phyloP scores from a whole-genome alignment of 1,140 invertebrate genomes.

The Drosophila subobscura region DNA sequence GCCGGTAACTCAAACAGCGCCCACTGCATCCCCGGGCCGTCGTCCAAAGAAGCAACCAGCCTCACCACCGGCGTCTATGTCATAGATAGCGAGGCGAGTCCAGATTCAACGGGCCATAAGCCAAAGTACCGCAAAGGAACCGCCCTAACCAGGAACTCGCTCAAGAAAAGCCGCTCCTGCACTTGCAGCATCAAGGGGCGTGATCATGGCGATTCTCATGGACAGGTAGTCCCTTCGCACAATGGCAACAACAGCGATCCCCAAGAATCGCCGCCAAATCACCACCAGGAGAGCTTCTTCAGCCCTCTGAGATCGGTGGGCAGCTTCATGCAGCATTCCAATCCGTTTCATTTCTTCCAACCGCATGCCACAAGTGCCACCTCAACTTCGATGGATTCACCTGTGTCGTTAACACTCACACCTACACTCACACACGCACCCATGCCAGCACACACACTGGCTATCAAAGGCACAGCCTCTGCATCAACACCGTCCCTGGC shows the following conservation, averaged over 20 bases:
- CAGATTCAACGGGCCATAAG: conserved; percentile 56
- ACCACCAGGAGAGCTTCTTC: conserved; percentile 59
- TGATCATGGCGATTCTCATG: conserved; percentile 14
- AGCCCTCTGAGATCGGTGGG: conserved; percentile 72
- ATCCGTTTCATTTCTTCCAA: conserved; percentile 79
- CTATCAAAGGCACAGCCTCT: conserved; percentile 25
- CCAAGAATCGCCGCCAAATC: conserved; percentile 14
- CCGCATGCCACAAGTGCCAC: conserved; percentile 38
- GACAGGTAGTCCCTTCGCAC: neutral
- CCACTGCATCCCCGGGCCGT: conserved; percentile 47
- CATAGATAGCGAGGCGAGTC: conserved; percentile 66
- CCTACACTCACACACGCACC: conserved; percentile 14
- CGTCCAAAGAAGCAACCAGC: neutral
- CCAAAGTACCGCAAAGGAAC: conserved; percentile 75
- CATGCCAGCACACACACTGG: conserved; percentile 18
- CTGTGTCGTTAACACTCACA: conserved; percentile 9
- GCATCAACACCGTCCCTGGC: conserved; percentile 55
- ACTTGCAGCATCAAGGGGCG: conserved; percentile 52
- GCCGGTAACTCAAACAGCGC: conserved; percentile 51
- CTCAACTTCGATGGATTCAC: conserved; percentile 26
- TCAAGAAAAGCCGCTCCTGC: conserved; percentile 70
- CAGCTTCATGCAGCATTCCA: conserved; percentile 81
- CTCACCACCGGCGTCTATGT: conserved; percentile 53
- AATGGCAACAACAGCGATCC: conserved; percentile 20
- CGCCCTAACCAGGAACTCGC: conserved; percentile 45